phyloP scores from a whole-genome alignment of 2,113 vertebrate species.

The Malaclemys terrapin region DNA sequence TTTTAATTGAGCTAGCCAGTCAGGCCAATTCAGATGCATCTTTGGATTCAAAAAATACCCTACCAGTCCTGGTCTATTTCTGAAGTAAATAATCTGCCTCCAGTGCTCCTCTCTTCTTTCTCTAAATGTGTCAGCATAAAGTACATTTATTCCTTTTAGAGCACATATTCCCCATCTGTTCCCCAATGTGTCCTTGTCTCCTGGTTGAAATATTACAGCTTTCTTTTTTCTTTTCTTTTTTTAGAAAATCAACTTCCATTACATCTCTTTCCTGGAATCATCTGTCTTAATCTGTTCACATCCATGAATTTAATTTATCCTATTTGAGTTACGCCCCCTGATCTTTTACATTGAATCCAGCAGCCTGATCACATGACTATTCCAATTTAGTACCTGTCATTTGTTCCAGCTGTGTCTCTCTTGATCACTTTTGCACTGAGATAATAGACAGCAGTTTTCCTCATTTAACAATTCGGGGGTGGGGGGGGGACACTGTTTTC shows the following conservation, averaged over 20 bases:
- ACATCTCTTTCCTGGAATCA: neutral
- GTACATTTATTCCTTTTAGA: neutral
- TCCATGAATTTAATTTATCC: slow-evolving; percentile 13
- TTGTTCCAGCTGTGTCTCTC: neutral
- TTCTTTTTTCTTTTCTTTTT: neutral
- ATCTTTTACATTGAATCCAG: neutral
- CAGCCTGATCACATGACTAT: neutral
- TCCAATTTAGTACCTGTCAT: neutral
- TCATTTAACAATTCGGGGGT: neutral
- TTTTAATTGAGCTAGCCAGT: neutral
- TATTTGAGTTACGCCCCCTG: neutral
- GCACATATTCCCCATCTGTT: neutral
- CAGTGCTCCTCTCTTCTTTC: neutral
- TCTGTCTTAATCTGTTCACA: neutral
- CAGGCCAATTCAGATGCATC: neutral
- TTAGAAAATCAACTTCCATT: neutral
- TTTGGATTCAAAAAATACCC: too few relatives aligned
- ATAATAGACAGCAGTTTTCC: neutral
- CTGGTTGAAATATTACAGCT: neutral
- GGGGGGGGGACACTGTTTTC: slow-evolving; percentile 7
- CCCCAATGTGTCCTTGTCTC: neutral
- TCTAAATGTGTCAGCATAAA: neutral
- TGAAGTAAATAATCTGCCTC: neutral
- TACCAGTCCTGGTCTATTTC: neutral
- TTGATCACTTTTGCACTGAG: neutral